Evolutionary conservation across 2,113 vertebrate species (phyloP).

Genomic region (Onychostoma macrolepis): DNA sequence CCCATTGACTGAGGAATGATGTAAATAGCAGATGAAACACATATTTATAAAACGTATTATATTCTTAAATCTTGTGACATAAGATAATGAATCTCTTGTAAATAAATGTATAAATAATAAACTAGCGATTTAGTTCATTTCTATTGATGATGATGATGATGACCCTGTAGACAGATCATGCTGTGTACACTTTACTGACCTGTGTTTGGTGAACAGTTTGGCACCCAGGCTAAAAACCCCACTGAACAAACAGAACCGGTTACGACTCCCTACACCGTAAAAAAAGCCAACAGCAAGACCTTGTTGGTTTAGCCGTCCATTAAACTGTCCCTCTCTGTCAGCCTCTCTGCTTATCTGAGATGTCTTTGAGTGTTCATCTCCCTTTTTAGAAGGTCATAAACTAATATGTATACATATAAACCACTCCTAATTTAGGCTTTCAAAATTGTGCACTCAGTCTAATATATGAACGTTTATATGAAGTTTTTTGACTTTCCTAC

Average conservation of each 20-base stretch:
- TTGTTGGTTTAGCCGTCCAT: constrained; percentile 27
- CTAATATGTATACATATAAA: background rate
- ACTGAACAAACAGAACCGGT: constrained; percentile 32
- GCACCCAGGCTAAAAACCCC: background rate
- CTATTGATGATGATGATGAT: background rate
- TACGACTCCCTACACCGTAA: background rate
- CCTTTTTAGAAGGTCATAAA: constrained; percentile 18
- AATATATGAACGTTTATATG: background rate
- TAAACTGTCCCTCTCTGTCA: constrained; percentile 11
- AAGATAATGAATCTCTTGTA: background rate
- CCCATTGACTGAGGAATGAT: background rate
- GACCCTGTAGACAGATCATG: background rate
- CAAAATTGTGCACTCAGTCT: background rate
- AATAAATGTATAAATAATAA: background rate
- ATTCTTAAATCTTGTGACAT: background rate
- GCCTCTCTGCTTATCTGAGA: constrained; percentile 19
- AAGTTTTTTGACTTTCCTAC: background rate
- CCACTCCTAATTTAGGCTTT: background rate
- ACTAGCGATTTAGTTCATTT: background rate
- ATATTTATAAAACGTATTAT: background rate
- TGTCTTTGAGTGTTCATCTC: constrained; percentile 17
- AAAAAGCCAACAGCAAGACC: constrained; percentile 5
- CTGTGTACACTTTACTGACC: background rate
- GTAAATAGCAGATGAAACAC: background rate
- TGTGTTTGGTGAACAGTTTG: constrained; percentile 20